Evolutionary conservation across 2,113 vertebrate species (phyloP), one percentile per base, ranked within the genome.

Genomic region (Silurus asotus): DNA sequence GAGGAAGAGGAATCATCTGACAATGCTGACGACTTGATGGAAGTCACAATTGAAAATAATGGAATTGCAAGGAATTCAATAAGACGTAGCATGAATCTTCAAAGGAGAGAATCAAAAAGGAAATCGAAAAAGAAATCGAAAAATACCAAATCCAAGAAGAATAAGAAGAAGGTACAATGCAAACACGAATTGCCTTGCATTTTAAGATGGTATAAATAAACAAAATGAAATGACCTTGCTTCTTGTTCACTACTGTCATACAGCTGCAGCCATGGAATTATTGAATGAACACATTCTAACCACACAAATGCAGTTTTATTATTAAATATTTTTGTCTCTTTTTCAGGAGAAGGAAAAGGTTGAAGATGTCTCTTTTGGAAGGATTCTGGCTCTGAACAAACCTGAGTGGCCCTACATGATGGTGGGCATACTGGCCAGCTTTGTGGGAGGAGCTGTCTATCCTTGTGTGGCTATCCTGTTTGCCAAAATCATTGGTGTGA

Each of bases 401-500:
- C 91, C 95, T 11, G 95, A 96, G 79, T 92, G 90, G 91, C 87
- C 89, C 11, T 92, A 92, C 56, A 86, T 96, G 83, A 13, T 93
- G 13, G 8, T 92, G 70, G 94, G 94, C 48, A 67, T 92, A 1
- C 82, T 96, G 77, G 90, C 93, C 87, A 92, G 94, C 87, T 86
- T 94, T 37, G 8, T 96, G 74, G 90, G 78, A 51, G 94, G 94
- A 82, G 93, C 87, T 0, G 87, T 95, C 17, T 91, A 91, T 82
- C 94, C 94, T 87, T 87, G 92, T 58, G 93, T 94, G 0, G 92
- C 92, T 87, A 91, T 95, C 83, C 14, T 95, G 89, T 94, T 94
- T 91, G 91, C 88, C 79, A 94, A 95, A 93, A 93, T 96, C n/a
- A 93, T 95, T 88, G 93, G 94, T 48, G 93, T 95, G 90, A 91